Evolutionary conservation across 2,113 vertebrate species (phyloP).

Genomic region (Cisticola juncidis): DNA sequence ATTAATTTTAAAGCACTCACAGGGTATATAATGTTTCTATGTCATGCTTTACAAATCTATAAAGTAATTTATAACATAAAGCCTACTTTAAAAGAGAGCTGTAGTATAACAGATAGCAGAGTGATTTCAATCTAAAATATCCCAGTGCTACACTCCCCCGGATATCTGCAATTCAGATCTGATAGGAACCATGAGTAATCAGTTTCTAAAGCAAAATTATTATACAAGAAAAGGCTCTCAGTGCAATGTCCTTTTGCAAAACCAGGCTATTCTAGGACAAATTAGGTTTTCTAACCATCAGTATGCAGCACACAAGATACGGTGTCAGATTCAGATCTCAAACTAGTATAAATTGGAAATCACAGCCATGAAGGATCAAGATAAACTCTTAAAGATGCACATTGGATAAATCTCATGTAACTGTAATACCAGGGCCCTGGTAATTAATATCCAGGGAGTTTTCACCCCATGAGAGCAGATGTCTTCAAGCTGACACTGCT

Average conservation of each 20-base stretch:
- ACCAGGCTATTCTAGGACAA: background rate
- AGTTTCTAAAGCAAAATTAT: conserved; percentile 33
- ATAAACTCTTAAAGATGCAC: background rate
- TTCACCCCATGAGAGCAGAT: background rate
- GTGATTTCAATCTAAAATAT: conserved; percentile 40
- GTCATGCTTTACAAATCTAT: conserved; percentile 65
- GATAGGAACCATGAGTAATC: conserved; percentile 12
- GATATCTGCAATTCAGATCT: conserved; percentile 43
- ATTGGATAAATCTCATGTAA: background rate
- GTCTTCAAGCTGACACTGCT: background rate
- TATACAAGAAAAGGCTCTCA: background rate
- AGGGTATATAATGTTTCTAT: conserved; percentile 61
- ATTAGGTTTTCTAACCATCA: background rate
- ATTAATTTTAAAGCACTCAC: conserved; percentile 74
- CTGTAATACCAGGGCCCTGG: background rate
- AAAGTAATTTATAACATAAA: conserved; percentile 58
- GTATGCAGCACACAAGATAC: background rate
- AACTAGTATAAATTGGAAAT: background rate
- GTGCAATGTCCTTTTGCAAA: background rate
- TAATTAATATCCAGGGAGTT: background rate
- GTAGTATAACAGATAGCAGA: conserved; percentile 10
- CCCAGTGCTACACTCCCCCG: background rate
- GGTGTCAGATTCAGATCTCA: background rate
- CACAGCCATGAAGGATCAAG: background rate
- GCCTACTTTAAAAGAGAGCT: conserved; percentile 49